These are phyloP conservation scores for Genyomyrus donnyi DNA, from an alignment of 2,113 vertebrate species.

Conservation along the genomic window DNA sequence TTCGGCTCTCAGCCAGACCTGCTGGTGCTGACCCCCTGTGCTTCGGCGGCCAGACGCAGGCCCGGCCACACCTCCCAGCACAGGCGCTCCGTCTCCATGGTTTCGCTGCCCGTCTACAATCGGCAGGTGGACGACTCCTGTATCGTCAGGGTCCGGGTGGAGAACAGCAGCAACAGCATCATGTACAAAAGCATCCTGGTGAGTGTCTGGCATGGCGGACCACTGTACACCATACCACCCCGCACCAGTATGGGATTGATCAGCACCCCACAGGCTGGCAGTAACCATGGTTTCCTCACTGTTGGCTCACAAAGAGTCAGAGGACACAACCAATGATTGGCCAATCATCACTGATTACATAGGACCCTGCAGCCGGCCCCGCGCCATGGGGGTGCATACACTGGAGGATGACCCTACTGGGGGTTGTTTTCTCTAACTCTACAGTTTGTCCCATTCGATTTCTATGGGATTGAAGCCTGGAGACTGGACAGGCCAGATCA, in stretches of 20 bases:
- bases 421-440: background rate
- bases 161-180: constrained; percentile 66
- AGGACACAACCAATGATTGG: background rate
- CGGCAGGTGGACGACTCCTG: constrained; percentile 66
- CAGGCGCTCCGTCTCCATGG: constrained; percentile 35
- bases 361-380: background rate
- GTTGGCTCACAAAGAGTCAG: background rate
- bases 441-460: background rate
- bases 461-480: background rate
- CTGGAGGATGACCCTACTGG: background rate
- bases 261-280: background rate
- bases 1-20: constrained; percentile 53
- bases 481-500: background rate
- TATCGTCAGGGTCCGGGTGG: constrained; percentile 74
- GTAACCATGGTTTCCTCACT: background rate
- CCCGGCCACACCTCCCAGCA: constrained; percentile 11
- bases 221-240: background rate
- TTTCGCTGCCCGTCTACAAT: constrained; percentile 48
- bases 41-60: constrained; percentile 13
- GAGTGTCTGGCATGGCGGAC: constrained; percentile 22
- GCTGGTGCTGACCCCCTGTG: constrained; percentile 19
- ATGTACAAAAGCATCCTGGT: constrained; percentile 86
- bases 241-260: background rate
- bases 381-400: background rate
- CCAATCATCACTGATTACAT: background rate